These are phyloP conservation scores for Diplodus puntazzo DNA, from an alignment of 2,797 vertebrate species.

Conservation along the genomic window DNA sequence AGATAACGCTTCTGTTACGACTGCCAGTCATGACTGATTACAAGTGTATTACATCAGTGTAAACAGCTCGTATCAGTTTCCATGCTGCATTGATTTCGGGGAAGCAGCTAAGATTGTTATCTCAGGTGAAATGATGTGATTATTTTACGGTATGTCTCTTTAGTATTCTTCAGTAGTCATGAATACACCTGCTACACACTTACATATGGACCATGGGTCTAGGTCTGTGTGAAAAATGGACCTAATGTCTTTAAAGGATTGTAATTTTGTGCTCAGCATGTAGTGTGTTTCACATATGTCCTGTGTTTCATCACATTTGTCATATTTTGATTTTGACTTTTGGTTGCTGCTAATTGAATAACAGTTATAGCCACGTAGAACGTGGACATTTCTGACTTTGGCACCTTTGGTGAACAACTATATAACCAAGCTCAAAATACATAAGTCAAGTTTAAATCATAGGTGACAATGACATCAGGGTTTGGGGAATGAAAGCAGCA, in stretches of 20 bases:
- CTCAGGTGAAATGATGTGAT: neutral
- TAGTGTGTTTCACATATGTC: too few species aligned
- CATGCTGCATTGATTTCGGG: neutral
- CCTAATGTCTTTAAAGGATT: neutral
- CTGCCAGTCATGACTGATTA: neutral
- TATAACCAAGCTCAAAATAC: too few species aligned
- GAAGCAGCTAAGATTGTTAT: neutral
- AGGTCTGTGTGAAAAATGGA: too few species aligned
- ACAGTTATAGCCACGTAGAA: neutral
- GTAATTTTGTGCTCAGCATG: neutral
- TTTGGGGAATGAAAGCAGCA: too few species aligned
- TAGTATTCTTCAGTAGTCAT: neutral
- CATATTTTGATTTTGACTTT: too few species aligned
- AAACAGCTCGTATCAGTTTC: neutral
- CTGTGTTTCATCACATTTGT: too few species aligned
- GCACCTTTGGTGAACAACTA: neutral
- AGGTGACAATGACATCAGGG: too few species aligned
- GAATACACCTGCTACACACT: neutral
- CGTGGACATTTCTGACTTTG: neutral
- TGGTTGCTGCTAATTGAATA: too few species aligned
- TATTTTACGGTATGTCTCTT: neutral
- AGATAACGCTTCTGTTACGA: neutral
- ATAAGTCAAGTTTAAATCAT: too few species aligned
- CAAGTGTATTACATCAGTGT: neutral
- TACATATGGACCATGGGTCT: too few species aligned